phyloP scores from a whole-genome alignment of 2,113 vertebrate species.

The Hippocampus guttulatus region DNA sequence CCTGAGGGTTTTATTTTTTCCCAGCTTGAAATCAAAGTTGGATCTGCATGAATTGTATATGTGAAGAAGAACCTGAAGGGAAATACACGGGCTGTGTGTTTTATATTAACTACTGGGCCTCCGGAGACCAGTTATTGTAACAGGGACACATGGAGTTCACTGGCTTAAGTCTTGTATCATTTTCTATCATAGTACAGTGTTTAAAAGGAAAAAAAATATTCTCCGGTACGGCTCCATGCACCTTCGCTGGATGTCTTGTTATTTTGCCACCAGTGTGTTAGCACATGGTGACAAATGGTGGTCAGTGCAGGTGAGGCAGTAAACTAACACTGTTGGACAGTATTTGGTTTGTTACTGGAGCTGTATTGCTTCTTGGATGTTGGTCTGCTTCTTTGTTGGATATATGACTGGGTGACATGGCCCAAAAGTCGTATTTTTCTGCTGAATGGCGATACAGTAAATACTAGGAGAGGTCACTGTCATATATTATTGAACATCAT shows the following conservation, averaged over 20 bases:
- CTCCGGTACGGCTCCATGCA: no score
- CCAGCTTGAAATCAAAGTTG: constrained; percentile 26
- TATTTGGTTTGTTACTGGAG: constrained; percentile 3
- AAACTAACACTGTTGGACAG: background rate
- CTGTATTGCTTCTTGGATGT: background rate
- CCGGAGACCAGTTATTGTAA: constrained; percentile 24
- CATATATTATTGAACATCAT: no score
- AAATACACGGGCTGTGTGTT: constrained; percentile 29
- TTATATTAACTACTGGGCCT: constrained; percentile 21
- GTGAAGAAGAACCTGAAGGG: constrained; percentile 26
- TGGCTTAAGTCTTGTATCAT: background rate
- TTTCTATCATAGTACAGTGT: background rate
- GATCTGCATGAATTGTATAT: constrained; percentile 3
- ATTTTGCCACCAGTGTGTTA: background rate
- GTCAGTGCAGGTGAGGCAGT: background rate
- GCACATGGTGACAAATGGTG: background rate
- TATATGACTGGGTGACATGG: background rate
- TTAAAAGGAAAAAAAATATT: background rate
- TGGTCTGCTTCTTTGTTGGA: background rate
- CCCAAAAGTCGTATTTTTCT: no score
- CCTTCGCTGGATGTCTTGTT: background rate
- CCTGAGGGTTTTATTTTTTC: background rate
- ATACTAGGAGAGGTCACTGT: no score
- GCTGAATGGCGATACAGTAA: no score
- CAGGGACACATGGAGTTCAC: constrained; percentile 18